Evolutionary conservation across 1,140 invertebrate species (phyloP), one percentile per base, ranked within the genome.

Genomic region (Neelides sp.): DNA sequence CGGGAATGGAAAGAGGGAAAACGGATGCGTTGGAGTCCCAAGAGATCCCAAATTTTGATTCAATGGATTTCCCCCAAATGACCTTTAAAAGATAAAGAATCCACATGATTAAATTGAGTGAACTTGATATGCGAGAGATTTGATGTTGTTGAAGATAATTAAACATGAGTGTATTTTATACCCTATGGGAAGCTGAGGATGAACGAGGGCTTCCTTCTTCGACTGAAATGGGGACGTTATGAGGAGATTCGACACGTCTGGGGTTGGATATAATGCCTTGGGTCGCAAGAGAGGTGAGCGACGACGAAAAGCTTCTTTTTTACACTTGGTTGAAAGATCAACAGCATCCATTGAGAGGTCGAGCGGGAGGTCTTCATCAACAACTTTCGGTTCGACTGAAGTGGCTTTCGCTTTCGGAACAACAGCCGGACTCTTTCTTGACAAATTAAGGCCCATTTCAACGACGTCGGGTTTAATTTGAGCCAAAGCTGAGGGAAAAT

Each of bases 271-370:
- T 13, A 52, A 28, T 23, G 59, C 50, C 5, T 44, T 44, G 35
- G 52, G 52, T 28, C 53, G 50, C 23, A 44, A 54, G n/a, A 59
- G 44, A 15, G 56, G 51, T 30, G 55, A 28, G 27, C 32, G 47
- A 10, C 46, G 41, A 20, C 46, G 23, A 40, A 54, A 54, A 24
- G 27, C 39, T n/a, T 35, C 24, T 15, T 36, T 23, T 32, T n/a
- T 7, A 27, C 43, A 20, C 65, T 88, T 90, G 57, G 85, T 83
- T 62, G 84, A 87, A 52, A 92, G 74, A 68, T 92, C 88, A n/a
- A 92, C 66, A 2, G 84, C 84, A 66, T 85, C 80, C 69, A 82
- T 82, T 26, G 77, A 78, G 2, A 87, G 68, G 69, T 89, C 84
- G 45, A 89, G 69, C 0, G 83, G 82, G 8, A 73, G 71, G 44